A percentile compares a stretch with the other conserved stretches of the same genome.
Evolutionary conservation across 2,888 invertebrate species (phyloP).

Genomic region (Anorthoa munda): DNA sequence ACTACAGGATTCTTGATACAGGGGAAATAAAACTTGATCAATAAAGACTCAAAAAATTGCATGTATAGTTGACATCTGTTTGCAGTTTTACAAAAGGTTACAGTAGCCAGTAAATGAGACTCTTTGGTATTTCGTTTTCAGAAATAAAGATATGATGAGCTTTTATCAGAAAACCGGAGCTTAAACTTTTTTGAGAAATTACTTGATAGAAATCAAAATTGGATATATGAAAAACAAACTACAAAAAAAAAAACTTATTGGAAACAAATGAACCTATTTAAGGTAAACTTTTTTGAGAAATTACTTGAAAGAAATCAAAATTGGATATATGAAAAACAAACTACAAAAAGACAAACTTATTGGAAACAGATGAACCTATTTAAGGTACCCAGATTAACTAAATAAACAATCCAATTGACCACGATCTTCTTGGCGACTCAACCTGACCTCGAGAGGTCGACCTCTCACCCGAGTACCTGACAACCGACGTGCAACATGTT

Average conservation of each 20-base stretch:
- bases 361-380: not conserved
- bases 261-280: not conserved
- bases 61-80: not conserved
- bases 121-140: not conserved
- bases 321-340: not conserved
- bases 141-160: not conserved
- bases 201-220: no score
- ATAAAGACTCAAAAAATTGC: slow-evolving; percentile 17
- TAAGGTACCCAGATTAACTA: not conserved
- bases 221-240: not conserved
- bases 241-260: no score
- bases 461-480: slow-evolving; percentile 47
- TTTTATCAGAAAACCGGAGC: no score
- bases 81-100: slow-evolving; percentile 6
- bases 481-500: slow-evolving; percentile 28
- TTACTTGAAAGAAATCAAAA: no score
- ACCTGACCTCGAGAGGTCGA: slow-evolving; percentile 51
- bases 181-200: no score
- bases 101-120: not conserved
- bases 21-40: slow-evolving; percentile 33
- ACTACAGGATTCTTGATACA: not conserved
- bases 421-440: slow-evolving; percentile 12
- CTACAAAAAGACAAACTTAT: no score
- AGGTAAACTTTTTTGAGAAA: no score
- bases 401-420: not conserved